Conservation (phyloP, 2,113 vertebrate species). For the Rhineura floridana region DNA sequence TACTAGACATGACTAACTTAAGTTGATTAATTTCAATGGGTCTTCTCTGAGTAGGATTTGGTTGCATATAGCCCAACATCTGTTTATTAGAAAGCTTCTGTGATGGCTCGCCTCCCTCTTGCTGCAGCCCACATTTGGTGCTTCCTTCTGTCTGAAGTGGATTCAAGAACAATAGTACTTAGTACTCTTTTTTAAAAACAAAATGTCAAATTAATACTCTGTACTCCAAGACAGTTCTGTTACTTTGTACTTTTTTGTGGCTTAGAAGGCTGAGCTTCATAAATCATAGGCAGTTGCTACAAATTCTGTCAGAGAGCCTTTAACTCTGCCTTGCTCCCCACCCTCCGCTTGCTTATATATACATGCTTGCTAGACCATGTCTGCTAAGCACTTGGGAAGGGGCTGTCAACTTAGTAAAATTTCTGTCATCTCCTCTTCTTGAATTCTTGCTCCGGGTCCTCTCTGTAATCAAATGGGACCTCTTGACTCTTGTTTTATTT, state of each 20-base stretch:
- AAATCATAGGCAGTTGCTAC: conserved; percentile 26
- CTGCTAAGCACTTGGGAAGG: conserved; percentile 31
- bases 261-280: conserved; percentile 39
- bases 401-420: background rate
- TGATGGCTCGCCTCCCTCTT: background rate
- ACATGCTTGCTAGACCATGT: background rate
- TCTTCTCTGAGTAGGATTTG: too few species aligned
- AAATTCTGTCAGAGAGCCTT: conserved; percentile 2
- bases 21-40: too few species aligned
- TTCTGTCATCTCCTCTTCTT: conserved; percentile 11
- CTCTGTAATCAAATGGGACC: background rate
- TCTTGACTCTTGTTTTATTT: conserved; percentile 14
- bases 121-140: conserved; percentile 10
- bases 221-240: conserved; percentile 24
- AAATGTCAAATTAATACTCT: conserved; percentile 45
- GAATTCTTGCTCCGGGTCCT: background rate
- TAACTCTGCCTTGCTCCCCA: background rate
- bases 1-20: too few species aligned
- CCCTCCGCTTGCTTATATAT: background rate
- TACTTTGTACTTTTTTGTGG: conserved; percentile 31
- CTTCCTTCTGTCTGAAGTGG: conserved; percentile 38
- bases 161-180: conserved; percentile 41
- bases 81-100: conserved; percentile 17
- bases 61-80: too few species aligned
- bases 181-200: conserved; percentile 40